Evolutionary conservation across 2,888 invertebrate genomes (phyloP).

Genomic region (Aporophyla nigra): DNA sequence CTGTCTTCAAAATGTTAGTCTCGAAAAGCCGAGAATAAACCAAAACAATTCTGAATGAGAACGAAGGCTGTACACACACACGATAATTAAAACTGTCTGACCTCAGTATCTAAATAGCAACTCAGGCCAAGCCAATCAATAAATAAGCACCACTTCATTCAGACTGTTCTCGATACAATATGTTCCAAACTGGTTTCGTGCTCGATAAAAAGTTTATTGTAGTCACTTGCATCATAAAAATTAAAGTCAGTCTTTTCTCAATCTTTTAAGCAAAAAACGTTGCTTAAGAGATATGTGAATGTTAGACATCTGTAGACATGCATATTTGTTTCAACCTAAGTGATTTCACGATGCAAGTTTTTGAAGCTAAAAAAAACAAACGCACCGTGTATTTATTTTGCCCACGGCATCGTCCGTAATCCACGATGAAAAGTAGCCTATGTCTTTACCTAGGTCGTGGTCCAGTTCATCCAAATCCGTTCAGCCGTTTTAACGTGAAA

Average conservation of each 20-base stretch:
- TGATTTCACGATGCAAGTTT: background rate
- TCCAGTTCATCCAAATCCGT: background rate
- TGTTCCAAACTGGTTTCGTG: background rate
- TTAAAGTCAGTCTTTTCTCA: background rate
- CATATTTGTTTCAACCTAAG: too few species aligned
- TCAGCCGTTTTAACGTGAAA: background rate
- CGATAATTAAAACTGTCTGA: constrained; percentile 4
- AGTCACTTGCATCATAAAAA: background rate
- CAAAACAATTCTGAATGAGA: background rate
- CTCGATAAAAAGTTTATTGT: background rate
- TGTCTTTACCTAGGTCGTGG: background rate
- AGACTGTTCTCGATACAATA: background rate
- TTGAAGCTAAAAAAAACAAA: background rate
- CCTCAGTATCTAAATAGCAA: background rate
- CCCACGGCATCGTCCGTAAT: background rate
- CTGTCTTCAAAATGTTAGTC: too few species aligned
- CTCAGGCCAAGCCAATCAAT: background rate
- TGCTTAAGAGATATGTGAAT: background rate
- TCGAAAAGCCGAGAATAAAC: background rate
- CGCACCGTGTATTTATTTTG: background rate
- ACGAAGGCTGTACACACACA: background rate
- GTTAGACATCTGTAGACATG: too few species aligned
- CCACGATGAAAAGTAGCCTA: background rate
- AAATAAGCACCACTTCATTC: background rate
- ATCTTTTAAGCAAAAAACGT: too few species aligned